These are phyloP conservation scores for Matsumurasca onukii DNA, from an alignment of 1,140 invertebrate species.

Conservation along the genomic window DNA sequence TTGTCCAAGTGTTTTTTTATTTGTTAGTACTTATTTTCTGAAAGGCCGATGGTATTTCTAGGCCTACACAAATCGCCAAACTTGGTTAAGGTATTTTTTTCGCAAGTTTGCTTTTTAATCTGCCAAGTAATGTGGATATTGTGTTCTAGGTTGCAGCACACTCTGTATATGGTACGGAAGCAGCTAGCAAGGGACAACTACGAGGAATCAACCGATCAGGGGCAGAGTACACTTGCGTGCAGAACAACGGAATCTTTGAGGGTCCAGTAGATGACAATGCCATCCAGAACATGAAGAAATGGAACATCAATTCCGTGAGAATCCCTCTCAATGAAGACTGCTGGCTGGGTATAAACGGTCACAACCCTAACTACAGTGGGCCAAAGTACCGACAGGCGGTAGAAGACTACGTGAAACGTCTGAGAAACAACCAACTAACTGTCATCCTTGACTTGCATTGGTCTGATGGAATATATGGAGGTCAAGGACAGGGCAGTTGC, in stretches of 20 bases:
- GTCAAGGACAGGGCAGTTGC: neutral
- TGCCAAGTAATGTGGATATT: too few species aligned
- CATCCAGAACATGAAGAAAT: neutral
- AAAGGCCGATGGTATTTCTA: too few species aligned
- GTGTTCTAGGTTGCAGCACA: too few species aligned
- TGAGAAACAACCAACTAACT: neutral
- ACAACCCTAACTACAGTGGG: neutral
- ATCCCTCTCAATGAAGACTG: constrained; percentile 4
- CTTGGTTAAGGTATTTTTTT: too few species aligned
- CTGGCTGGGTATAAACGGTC: neutral
- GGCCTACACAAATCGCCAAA: too few species aligned
- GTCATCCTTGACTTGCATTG: neutral
- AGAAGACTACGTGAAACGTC: neutral
- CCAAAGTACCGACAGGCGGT: neutral
- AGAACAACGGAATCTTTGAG: neutral
- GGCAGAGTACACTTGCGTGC: neutral
- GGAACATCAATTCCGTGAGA: constrained; percentile 1
- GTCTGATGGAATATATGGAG: neutral
- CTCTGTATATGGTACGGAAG: too few species aligned
- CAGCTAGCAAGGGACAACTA: too few species aligned
- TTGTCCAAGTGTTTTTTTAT: too few species aligned
- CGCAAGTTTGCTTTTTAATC: too few species aligned
- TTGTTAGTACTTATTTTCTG: too few species aligned
- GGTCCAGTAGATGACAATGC: constrained; percentile 4
- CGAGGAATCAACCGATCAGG: constrained; percentile 1